These are phyloP conservation scores for Xylota segnis DNA, from an alignment of 2,888 invertebrate species.

Conservation along the genomic window DNA sequence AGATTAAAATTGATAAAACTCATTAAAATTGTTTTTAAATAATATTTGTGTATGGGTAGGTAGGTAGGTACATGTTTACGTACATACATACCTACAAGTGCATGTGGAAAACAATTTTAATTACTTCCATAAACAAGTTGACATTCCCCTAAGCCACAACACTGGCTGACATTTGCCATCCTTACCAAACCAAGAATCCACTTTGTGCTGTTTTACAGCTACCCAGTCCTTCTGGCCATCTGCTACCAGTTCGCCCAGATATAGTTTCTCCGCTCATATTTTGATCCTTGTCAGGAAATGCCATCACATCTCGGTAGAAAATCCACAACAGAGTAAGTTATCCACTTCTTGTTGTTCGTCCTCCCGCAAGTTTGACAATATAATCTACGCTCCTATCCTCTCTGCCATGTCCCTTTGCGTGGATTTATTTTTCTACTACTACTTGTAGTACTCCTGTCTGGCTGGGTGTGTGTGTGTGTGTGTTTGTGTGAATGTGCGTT, in stretches of 20 bases:
- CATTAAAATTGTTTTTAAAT: not conserved
- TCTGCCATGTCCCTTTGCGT: not conserved
- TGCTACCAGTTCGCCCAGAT: conserved; percentile 27
- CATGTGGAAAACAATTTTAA: conserved; percentile 47
- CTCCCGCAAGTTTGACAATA: conserved; percentile 71
- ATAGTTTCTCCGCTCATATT: conserved; percentile 34
- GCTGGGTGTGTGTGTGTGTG: not conserved
- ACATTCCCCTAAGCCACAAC: conserved; percentile 35
- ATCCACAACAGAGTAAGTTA: conserved; percentile 46
- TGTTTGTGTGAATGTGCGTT: conserved; percentile 10
- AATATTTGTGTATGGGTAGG: not conserved
- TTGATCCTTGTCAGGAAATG: conserved; percentile 57
- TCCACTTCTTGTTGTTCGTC: conserved; percentile 30
- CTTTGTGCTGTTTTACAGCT: not conserved
- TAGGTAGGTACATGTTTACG: not conserved
- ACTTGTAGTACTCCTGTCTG: not conserved
- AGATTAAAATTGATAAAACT: too few relatives aligned
- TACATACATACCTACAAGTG: not conserved
- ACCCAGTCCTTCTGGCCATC: conserved; percentile 36
- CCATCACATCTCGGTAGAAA: conserved; percentile 56
- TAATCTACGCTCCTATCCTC: conserved; percentile 47
- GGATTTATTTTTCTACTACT: conserved; percentile 37
- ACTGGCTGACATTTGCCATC: conserved; percentile 33
- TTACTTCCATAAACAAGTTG: conserved; percentile 68
- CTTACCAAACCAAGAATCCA: conserved; percentile 2